Evolutionary conservation across 2,888 invertebrate genomes (phyloP), one percentile per base, ranked within the genome.

Genomic region (Apeira syringaria): DNA sequence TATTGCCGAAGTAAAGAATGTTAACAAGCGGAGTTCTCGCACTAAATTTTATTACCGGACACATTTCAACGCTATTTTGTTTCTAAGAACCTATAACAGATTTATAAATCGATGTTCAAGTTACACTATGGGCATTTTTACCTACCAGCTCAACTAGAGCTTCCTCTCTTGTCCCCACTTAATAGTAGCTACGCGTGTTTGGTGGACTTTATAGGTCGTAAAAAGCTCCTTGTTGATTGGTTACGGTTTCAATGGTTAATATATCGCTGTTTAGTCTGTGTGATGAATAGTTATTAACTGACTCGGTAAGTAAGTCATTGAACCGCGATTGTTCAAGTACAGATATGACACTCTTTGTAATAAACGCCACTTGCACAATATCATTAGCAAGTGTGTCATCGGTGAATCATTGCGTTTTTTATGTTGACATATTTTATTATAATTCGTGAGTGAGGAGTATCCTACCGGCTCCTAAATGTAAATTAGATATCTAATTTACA

Each of bases 241-340:
- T 62, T 59, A 64, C 60, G 53, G 66, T 66, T 64, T 64, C 73
- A 71, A 76, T 80, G 68, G 75, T 62, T 76, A 74, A 76, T 80
- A 79, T 79, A 75, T 74, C 66, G 65, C 64, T 64, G 62, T 51
- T 51, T 42, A 42, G 59, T 62, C 69, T 70, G 64, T 64, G 68
- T 64, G 68, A 66, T 68, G 76, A 72, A 72, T 74, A 77, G 70
- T 73, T 77, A 80, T 73, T 80, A 55, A 53, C 32, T 47, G 2
- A 2, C 6, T 49, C 37, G 49, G 45, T 47, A 55, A 30, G 30
- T 28, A 36, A 51, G 47, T 51, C 47, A 31, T 42, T 45, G 29
- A 27, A 42, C 51, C 41, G 15, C 7, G 44, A 34, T 50, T 42
- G 45, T 43, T 43, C 26, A 38, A 15, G 15, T n/a, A n/a, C n/a